Evolutionary conservation across 2,797 vertebrate species (phyloP).

Genomic region (Lemur catta): DNA sequence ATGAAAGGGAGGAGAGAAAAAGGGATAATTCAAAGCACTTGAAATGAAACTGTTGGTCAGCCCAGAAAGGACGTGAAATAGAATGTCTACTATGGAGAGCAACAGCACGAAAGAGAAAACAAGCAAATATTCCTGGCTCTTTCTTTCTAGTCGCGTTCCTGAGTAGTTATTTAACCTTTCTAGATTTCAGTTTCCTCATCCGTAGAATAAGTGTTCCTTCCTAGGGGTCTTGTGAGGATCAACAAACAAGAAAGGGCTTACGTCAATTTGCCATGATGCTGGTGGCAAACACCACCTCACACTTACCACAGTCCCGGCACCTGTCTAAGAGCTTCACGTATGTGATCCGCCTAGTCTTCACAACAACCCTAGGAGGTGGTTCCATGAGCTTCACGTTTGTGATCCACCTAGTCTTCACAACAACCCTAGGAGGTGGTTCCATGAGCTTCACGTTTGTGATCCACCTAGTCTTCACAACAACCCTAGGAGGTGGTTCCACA

Average conservation of each 20-base stretch:
- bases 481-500: too few relatives aligned
- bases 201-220: not conserved
- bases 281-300: not conserved
- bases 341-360: not conserved
- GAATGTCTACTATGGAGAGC: not conserved
- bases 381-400: not conserved
- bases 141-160: fast-evolving
- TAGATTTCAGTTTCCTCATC: not conserved
- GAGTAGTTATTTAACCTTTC: not conserved
- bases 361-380: not conserved
- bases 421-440: not conserved
- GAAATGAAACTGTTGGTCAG: not conserved
- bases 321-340: not conserved
- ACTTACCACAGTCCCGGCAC: not conserved
- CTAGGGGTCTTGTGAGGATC: not conserved
- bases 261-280: too few relatives aligned
- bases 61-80: not conserved
- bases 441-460: not conserved
- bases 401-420: not conserved
- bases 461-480: not conserved
- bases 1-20: not conserved
- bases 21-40: not conserved
- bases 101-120: not conserved
- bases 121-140: not conserved
- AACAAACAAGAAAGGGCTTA: not conserved